Percentiles rank a stretch among this genome's conserved stretches.
phyloP scores from a whole-genome alignment of 2,888 invertebrate genomes.

The Stenolophus ochropezus region DNA sequence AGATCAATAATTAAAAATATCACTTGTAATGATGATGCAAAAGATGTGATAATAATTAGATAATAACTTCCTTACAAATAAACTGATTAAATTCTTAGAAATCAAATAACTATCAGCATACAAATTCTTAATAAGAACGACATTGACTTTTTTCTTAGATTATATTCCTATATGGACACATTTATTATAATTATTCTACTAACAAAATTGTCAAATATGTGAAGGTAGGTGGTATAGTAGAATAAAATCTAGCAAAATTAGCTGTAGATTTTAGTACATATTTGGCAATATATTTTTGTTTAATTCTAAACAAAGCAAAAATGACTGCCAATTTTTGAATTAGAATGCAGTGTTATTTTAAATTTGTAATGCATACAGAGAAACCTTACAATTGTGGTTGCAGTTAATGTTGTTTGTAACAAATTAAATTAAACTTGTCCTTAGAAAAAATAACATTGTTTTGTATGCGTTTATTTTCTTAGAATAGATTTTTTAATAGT shows the following conservation, averaged over 20 bases:
- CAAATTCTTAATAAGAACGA: neutral
- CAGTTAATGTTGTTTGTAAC: conserved; percentile 12
- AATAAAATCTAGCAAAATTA: neutral
- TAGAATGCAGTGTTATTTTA: too few relatives aligned
- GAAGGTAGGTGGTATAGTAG: conserved; percentile 23
- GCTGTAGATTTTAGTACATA: neutral
- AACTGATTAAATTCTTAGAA: too few relatives aligned
- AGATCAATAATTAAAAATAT: too few relatives aligned
- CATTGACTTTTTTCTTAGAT: neutral
- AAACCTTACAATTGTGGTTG: conserved; percentile 1
- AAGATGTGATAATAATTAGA: too few relatives aligned
- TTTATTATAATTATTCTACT: conserved; percentile 15
- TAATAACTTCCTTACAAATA: too few relatives aligned
- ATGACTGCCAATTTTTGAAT: neutral
- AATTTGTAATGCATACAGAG: neutral
- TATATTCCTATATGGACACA: neutral
- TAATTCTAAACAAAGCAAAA: neutral
- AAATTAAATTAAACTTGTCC: neutral
- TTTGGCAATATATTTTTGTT: conserved; percentile 36
- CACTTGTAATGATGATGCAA: too few relatives aligned
- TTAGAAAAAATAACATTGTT: neutral
- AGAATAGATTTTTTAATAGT: neutral
- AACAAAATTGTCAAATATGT: conserved; percentile 42
- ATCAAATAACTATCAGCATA: neutral
- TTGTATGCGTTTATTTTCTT: neutral